Percentiles rank a stretch among this genome's conserved stretches.
Evolutionary conservation across 2,797 vertebrate species (phyloP).

Genomic region (Pristis pectinata): DNA sequence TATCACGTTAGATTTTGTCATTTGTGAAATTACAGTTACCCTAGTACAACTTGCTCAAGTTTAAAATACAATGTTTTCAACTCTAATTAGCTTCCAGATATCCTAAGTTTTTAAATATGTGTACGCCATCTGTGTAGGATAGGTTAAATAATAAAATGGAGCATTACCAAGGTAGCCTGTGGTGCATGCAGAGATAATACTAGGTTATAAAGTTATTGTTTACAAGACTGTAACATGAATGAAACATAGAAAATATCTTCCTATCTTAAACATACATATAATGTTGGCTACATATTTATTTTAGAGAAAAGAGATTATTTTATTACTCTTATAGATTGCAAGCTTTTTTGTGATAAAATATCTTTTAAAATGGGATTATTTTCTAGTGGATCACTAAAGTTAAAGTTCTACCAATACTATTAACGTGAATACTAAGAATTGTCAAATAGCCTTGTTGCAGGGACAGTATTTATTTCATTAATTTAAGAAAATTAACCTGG

Average conservation of each 20-base stretch:
- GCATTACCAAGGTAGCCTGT: conserved; percentile 19
- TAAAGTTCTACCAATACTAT: not conserved
- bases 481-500: not conserved
- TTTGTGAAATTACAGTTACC: not conserved
- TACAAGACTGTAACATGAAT: not conserved
- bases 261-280: not conserved
- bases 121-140: not conserved
- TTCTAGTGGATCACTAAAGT: not conserved
- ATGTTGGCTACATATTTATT: not conserved
- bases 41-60: not conserved
- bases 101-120: conserved; percentile 23
- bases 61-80: not conserved
- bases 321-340: not conserved
- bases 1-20: not conserved
- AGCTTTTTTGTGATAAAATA: not conserved
- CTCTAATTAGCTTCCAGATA: not conserved
- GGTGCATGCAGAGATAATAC: conserved; percentile 34
- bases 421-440: not conserved
- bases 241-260: conserved; percentile 5
- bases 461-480: not conserved
- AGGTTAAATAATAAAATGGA: conserved; percentile 32
- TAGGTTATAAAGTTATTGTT: conserved; percentile 35
- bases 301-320: not conserved
- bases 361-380: not conserved
- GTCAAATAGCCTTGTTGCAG: not conserved